These are phyloP conservation scores for Caenorhabditis macrosperma DNA, from an alignment of 2,888 invertebrate species.

Conservation along the genomic window DNA sequence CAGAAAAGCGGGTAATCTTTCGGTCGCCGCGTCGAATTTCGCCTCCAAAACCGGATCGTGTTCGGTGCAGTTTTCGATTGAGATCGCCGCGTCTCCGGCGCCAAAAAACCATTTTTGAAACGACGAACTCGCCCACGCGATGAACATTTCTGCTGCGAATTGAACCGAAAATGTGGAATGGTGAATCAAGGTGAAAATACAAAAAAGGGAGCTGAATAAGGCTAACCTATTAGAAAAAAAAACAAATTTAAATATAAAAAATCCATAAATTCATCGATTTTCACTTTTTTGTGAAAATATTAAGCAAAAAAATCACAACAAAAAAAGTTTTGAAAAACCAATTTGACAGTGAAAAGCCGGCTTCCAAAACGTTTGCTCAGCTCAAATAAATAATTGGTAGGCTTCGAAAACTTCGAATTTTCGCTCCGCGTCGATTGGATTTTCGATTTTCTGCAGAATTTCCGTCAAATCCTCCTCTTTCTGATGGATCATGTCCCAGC, in stretches of 20 bases:
- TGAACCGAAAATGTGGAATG: background rate
- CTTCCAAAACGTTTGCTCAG: too few relatives aligned
- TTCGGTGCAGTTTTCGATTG: background rate
- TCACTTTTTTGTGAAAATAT: too few relatives aligned
- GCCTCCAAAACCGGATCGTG: slow-evolving; percentile 15
- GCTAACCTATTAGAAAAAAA: background rate
- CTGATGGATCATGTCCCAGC: background rate
- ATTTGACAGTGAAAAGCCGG: background rate
- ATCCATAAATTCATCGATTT: background rate
- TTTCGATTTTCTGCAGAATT: background rate
- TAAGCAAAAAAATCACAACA: background rate
- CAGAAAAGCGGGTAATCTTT: slow-evolving; percentile 39
- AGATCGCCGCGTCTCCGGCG: background rate
- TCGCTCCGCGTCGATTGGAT: background rate
- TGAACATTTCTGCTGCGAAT: slow-evolving; percentile 16
- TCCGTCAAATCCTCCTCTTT: background rate
- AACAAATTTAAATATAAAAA: background rate
- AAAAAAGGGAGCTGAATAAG: too few relatives aligned
- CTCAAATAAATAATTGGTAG: background rate
- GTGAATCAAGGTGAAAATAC: background rate
- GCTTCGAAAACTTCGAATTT: background rate
- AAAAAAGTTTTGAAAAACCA: background rate
- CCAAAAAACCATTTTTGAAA: background rate
- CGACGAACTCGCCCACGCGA: slow-evolving; percentile 15
- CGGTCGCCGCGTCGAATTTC: slow-evolving; percentile 56